A percentile compares a stretch with the other conserved stretches of the same genome.
phyloP scores from a whole-genome alignment of 53 echinoderm and acorn worm genomes.

The Temnopleurus reevesii region DNA sequence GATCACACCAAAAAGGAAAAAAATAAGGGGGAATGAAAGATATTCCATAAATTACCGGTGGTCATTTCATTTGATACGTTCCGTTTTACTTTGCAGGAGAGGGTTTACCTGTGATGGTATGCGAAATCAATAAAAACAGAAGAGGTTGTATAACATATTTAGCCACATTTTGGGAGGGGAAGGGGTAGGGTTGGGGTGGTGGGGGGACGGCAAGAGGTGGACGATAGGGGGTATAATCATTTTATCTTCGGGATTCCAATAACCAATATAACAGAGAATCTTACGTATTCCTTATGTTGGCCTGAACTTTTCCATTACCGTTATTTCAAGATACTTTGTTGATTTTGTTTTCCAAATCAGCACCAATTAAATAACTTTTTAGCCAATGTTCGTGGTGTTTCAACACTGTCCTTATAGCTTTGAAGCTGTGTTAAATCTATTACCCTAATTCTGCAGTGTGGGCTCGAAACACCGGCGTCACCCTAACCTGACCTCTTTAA shows the following conservation, averaged over 20 bases:
- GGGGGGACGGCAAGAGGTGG: too few relatives aligned
- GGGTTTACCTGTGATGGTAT: neutral
- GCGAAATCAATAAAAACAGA: neutral
- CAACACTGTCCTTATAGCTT: neutral
- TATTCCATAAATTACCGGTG: neutral
- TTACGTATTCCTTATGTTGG: too few relatives aligned
- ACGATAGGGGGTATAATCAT: too few relatives aligned
- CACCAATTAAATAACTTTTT: neutral
- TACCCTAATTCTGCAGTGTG: too few relatives aligned
- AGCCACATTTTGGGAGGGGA: too few relatives aligned
- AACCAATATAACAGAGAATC: too few relatives aligned
- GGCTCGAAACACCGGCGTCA: too few relatives aligned
- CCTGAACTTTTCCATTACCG: too few relatives aligned
- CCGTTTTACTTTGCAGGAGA: neutral
- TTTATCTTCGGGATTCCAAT: too few relatives aligned
- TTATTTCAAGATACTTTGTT: too few relatives aligned
- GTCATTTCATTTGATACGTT: neutral
- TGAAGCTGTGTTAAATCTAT: neutral
- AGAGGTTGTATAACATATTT: too few relatives aligned
- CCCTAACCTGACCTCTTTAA: neutral
- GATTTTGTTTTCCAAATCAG: too few relatives aligned
- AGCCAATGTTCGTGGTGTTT: neutral
- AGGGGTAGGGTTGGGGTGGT: neutral
- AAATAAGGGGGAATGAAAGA: neutral
- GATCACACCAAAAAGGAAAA: neutral